Evolutionary conservation across 1,140 invertebrate genomes (phyloP).

Genomic region (Drosophila watanabei): DNA sequence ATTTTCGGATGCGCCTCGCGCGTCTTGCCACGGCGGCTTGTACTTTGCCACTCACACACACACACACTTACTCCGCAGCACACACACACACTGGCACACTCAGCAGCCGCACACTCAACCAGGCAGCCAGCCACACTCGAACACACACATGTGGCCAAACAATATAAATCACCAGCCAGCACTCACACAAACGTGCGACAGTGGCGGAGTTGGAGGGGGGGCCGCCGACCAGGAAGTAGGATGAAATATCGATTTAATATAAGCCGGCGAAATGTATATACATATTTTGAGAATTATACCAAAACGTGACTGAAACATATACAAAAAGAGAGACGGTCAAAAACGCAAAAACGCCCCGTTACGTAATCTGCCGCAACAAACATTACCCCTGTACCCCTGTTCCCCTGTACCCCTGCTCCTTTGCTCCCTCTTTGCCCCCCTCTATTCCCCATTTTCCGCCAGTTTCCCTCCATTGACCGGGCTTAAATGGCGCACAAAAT

Average conservation of each 20-base stretch:
- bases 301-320: constrained; percentile 53
- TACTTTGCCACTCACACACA: constrained; percentile 45
- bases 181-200: constrained; percentile 46
- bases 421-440: no score
- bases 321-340: constrained; percentile 36
- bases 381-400: not conserved
- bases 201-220: constrained; percentile 21
- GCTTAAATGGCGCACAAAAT: constrained; percentile 26
- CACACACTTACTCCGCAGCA: constrained; percentile 5
- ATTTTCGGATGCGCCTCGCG: constrained; percentile 61
- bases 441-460: not conserved
- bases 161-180: constrained; percentile 59
- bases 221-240: constrained; percentile 38
- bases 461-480: constrained; percentile 27
- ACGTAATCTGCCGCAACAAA: constrained; percentile 42
- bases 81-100: constrained; percentile 3
- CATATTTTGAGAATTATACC: constrained; percentile 51
- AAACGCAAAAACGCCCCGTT: constrained; percentile 38
- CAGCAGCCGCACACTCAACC: constrained; percentile 14
- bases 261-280: constrained; percentile 47
- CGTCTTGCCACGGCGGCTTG: constrained; percentile 59
- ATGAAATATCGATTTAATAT: constrained; percentile 54
- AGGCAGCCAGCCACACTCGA: constrained; percentile 20
- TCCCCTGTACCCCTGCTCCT: not conserved
- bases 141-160: constrained; percentile 50